These are phyloP conservation scores for Dysdera silvatica DNA, from an alignment of 1,140 invertebrate genomes.

Conservation along the genomic window DNA sequence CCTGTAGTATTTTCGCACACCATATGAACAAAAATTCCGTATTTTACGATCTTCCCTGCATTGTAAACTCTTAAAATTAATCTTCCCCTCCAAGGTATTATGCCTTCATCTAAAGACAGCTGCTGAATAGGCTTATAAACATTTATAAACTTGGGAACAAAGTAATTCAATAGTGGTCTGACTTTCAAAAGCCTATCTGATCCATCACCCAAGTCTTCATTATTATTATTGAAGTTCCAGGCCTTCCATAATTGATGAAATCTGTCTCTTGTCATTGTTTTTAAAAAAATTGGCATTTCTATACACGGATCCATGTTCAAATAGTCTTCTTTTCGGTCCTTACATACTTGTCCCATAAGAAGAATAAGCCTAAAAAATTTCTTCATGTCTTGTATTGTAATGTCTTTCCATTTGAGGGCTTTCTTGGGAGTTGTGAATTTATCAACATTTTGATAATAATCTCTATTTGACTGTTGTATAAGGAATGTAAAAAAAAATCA, in stretches of 20 bases:
- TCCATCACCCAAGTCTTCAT: neutral
- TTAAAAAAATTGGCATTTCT: neutral
- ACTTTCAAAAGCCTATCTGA: too few relatives aligned
- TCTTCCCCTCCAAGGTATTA: too few relatives aligned
- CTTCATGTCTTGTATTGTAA: too few relatives aligned
- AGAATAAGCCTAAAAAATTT: too few relatives aligned
- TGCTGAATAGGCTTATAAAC: too few relatives aligned
- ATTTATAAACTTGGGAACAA: too few relatives aligned
- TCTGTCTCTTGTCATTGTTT: neutral
- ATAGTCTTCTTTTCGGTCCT: too few relatives aligned
- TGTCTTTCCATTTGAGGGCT: too few relatives aligned
- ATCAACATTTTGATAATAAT: neutral
- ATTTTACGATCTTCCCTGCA: neutral
- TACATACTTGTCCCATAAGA: too few relatives aligned
- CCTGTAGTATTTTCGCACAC: neutral
- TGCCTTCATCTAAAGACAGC: too few relatives aligned
- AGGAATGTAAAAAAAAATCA: neutral
- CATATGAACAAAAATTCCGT: neutral
- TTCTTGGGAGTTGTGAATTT: too few relatives aligned
- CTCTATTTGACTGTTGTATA: neutral
- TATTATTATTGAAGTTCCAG: slow-evolving; percentile 1
- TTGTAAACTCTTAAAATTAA: neutral
- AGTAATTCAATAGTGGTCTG: too few relatives aligned
- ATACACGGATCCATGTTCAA: neutral
- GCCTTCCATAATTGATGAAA: neutral